Evolutionary conservation across 2,888 invertebrate species (phyloP).

Genomic region (Agrochola litura): DNA sequence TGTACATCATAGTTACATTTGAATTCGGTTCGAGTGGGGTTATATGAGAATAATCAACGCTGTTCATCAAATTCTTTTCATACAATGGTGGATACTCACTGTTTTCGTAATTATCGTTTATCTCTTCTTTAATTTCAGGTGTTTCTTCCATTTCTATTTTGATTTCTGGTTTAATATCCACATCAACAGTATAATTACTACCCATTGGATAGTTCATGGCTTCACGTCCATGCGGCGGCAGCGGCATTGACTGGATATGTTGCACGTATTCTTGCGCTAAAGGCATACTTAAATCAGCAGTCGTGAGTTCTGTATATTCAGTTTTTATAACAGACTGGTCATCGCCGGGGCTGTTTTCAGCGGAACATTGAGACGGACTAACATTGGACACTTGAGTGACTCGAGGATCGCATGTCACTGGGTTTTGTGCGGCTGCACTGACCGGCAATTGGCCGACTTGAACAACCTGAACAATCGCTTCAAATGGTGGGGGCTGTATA

Average conservation of each 20-base stretch:
- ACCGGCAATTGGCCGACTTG: constrained; percentile 89
- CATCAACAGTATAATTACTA: constrained; percentile 76
- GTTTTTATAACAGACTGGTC: constrained; percentile 82
- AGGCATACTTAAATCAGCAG: constrained; percentile 83
- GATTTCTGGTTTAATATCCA: constrained; percentile 79
- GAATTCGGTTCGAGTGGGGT: constrained; percentile 58
- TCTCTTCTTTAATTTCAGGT: constrained; percentile 71
- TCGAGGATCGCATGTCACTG: constrained; percentile 86
- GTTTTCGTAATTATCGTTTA: constrained; percentile 66
- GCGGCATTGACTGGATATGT: constrained; percentile 73
- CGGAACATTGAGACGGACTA: constrained; percentile 86
- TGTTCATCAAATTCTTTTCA: constrained; percentile 59
- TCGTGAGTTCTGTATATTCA: constrained; percentile 87
- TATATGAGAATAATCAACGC: constrained; percentile 62
- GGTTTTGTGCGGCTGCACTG: constrained; percentile 86
- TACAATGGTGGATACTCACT: constrained; percentile 66
- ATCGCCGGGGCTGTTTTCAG: constrained; percentile 81
- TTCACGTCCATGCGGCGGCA: constrained; percentile 75
- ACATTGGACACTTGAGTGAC: constrained; percentile 87
- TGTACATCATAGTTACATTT: constrained; percentile 65
- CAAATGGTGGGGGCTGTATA: constrained; percentile 88
- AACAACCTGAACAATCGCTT: constrained; percentile 90
- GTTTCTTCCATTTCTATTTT: constrained; percentile 79
- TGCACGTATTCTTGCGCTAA: constrained; percentile 80
- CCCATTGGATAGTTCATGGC: constrained; percentile 65